Evolutionary conservation across 2,797 vertebrate species (phyloP), one percentile per base, ranked within the genome.

Genomic region (Sphenopsis melanotis): DNA sequence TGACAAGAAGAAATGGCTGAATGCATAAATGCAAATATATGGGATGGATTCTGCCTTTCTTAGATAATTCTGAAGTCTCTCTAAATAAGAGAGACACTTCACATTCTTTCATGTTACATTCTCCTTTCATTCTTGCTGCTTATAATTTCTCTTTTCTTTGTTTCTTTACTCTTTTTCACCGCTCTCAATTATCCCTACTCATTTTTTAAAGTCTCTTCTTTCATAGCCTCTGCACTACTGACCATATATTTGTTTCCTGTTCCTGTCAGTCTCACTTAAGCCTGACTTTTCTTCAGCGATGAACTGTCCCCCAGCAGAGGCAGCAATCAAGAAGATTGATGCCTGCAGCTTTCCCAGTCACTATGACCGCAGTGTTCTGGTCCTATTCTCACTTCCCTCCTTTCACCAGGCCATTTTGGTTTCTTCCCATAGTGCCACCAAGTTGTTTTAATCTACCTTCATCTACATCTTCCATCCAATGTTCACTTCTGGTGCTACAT

Each of bases 201-300:
- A 87, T 75, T 82, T 95, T 95, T 89, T 53, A 30, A 92, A 76
- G 55, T 57, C 47, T 90, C 23, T 26, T 72, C 34, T 87, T 78
- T 87, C 61, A 23, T 56, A 77, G 56, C 59, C 49, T 87, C 56
- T 49, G 41, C 34, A 17, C 64, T 84, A 27, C 59, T 90, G 70
- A 64, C 50, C 71, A 74, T 56, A 64, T 87, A 22, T 89, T 95
- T 95, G 47, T 89, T 91, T 94, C 53, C 65, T 49, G 18, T 92
- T 91, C 23, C 42, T 80, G 66, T 84, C 91, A 91, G 50, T 90
- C 90, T 86, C 80, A 65, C 53, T 93, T 82, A 89, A 95, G 17
- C 49, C 44, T 87, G 78, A 42, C 77, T 93, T 87, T 91, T 47
- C 77, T 86, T 80, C 65, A 89, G 68, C 41, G 18, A 11, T 34